Evolutionary conservation across 2,797 vertebrate species (phyloP).

Genomic region (Labroides dimidiatus): DNA sequence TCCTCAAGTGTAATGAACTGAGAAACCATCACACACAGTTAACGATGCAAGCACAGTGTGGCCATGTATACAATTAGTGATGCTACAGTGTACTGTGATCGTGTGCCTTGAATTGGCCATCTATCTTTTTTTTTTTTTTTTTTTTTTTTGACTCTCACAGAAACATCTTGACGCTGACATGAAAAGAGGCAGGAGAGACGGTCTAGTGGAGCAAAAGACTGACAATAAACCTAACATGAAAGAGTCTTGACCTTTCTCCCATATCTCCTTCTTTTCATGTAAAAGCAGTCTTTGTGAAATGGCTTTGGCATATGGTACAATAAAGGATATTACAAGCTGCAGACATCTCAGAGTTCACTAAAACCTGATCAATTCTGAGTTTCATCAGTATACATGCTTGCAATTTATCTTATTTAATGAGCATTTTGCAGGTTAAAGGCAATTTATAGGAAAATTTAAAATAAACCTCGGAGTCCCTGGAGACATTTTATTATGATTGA

Average conservation of each 20-base stretch:
- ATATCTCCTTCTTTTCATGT: neutral
- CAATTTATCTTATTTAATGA: too few species aligned
- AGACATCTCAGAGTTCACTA: neutral
- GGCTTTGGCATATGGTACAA: neutral
- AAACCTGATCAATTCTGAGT: neutral
- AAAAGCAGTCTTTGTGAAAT: slow-evolving; percentile 3
- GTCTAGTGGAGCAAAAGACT: neutral
- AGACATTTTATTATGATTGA: too few species aligned
- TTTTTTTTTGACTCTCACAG: slow-evolving; percentile 25
- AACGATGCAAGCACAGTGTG: slow-evolving; percentile 60
- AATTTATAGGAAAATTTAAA: too few species aligned
- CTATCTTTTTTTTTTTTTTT: slow-evolving; percentile 35
- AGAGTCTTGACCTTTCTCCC: slow-evolving; percentile 25
- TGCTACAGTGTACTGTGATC: slow-evolving; percentile 53
- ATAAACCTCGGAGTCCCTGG: too few species aligned
- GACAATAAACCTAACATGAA: slow-evolving; percentile 8
- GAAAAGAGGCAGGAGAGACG: neutral
- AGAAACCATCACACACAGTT: slow-evolving; percentile 61
- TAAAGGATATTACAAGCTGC: neutral
- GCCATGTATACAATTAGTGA: slow-evolving; percentile 63
- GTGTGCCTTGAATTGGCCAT: slow-evolving; percentile 40
- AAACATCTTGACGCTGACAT: slow-evolving; percentile 21
- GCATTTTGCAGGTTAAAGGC: too few species aligned
- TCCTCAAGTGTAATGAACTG: slow-evolving; percentile 68
- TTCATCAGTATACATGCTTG: neutral